Conservation (phyloP, 2,797 vertebrate genomes). For the Sebastes cheni region DNA sequence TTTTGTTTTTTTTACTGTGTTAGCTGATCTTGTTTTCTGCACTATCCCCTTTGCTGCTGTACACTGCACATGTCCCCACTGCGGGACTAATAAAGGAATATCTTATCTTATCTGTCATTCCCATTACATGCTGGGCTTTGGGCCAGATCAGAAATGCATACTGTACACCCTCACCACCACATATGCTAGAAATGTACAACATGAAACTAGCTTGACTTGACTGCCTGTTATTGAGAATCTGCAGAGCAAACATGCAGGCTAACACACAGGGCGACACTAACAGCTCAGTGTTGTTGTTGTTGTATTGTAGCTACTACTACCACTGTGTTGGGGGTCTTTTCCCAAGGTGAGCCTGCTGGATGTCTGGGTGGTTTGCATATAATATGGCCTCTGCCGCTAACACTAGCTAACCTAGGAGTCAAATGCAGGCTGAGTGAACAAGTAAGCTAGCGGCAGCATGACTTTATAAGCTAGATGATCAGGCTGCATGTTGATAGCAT, state of each 20-base stretch:
- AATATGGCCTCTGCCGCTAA: neutral
- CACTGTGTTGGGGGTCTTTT: neutral
- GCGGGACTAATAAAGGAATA: too few species aligned
- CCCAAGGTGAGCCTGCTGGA: neutral
- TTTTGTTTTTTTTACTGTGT: too few species aligned
- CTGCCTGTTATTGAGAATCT: too few species aligned
- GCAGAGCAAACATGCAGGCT: neutral
- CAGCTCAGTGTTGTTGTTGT: neutral
- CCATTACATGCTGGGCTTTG: neutral
- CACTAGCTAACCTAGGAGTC: slow-evolving; percentile 2
- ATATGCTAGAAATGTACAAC: too few species aligned
- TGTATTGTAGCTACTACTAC: neutral
- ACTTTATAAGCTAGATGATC: neutral
- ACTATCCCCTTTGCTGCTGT: too few species aligned
- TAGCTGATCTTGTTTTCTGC: too few species aligned
- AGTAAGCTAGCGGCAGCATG: slow-evolving; percentile 1
- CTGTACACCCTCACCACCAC: neutral
- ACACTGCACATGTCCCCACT: too few species aligned
- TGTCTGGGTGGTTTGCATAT: neutral
- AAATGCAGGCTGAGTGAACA: neutral
- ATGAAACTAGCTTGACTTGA: neutral
- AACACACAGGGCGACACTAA: neutral
- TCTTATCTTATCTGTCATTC: too few species aligned
- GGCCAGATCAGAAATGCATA: neutral
- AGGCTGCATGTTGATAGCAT: neutral